These are phyloP conservation scores for Bos indicus DNA, from an alignment of 2,113 vertebrate species.

Conservation along the genomic window DNA sequence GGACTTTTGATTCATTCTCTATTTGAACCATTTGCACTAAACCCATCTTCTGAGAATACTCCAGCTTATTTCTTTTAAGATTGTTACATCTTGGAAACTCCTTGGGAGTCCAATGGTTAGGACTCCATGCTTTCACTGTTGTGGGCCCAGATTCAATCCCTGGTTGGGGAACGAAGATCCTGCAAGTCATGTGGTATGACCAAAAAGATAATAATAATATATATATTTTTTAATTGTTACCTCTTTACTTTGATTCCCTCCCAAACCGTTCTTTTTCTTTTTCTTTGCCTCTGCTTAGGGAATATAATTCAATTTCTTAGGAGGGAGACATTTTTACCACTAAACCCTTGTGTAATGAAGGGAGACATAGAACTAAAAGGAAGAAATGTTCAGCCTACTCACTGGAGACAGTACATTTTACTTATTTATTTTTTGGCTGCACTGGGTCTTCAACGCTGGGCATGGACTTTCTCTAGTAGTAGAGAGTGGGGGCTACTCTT, in stretches of 20 bases:
- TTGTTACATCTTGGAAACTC: not conserved
- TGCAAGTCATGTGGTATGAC: not conserved
- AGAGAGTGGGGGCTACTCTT: not conserved
- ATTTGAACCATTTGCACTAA: not conserved
- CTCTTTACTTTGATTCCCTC: not conserved
- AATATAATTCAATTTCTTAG: constrained; percentile 6
- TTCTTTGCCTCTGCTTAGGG: not conserved
- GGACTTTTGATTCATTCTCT: not conserved
- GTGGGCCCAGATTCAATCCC: not conserved
- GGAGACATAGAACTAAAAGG: not conserved
- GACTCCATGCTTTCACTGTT: not conserved
- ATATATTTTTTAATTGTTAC: not conserved
- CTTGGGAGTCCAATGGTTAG: not conserved
- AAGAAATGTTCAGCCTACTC: not conserved
- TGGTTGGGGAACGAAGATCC: not conserved
- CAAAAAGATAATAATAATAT: not conserved
- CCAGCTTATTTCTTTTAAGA: not conserved
- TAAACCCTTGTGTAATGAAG: not conserved
- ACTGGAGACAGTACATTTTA: not conserved
- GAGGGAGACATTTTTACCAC: not conserved
- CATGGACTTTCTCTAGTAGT: not conserved
- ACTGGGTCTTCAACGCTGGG: not conserved
- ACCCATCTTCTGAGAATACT: not conserved
- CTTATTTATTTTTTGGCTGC: not conserved
- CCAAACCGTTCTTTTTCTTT: not conserved